Base-by-base conservation (phyloP, 2,888 invertebrate species). In the Caenorhabditis macrosperma region DNA sequence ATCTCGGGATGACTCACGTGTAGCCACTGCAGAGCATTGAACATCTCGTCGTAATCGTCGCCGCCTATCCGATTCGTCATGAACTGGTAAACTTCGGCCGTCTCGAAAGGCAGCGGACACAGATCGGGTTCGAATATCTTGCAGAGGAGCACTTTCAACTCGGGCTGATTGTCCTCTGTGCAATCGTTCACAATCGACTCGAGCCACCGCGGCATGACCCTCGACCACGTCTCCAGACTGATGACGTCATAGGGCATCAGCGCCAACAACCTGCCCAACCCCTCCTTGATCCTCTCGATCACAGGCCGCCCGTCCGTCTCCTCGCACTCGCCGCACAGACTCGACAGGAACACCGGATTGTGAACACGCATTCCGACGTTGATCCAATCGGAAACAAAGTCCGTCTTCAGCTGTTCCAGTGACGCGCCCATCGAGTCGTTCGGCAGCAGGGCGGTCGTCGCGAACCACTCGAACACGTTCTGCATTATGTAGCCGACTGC, bases 391-490 rank as follows among this genome's bases (percentile, higher is more conserved):
- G 95, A 95, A 15, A 98, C 95, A 90, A 96, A 95, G 71, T 90
- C 91, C 1, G 89, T 89, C 64, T 90, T 90, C 33, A 90, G 79
- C 52, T 89, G 89, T 60, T 90, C 90, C 55, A 90, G 72, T 10
- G 85, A 76, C 0, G 87, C 81, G 15, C 90, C 90, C 86, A 90
- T 89, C 1, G 88, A 83, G 67, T 90, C 91, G 92, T 97, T 96
- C 90, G 96, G 96, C 9, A 97, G 94, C 91, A 95, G 96, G 1
- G 97, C 96, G 17, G 98, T 99, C 88, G 96, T 95, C 92, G 98
- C 96, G 93, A 98, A 99, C 99, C 99, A 99, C 91, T 98, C 97
- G 92, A 98, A 99, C 82, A 99, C 93, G 93, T 97, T 97, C 33
- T 96, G 95, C 60, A 99, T 93, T 87, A 99, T 93, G 80, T 97